phyloP scores from a whole-genome alignment of 2,888 invertebrate species.

The Colostygia pectinataria region DNA sequence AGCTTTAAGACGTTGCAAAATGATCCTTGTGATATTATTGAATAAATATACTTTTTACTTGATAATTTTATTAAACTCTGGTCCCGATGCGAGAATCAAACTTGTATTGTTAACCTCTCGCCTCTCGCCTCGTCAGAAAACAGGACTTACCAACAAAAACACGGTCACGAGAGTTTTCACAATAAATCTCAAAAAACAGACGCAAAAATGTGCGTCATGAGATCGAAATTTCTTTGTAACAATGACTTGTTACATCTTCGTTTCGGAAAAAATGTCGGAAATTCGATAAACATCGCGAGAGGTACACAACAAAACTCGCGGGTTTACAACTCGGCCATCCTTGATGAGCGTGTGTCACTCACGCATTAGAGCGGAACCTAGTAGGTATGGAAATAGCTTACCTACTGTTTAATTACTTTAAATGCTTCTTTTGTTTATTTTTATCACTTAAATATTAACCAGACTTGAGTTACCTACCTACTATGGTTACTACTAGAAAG shows the following conservation, averaged over 20 bases:
- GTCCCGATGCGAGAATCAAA: no score
- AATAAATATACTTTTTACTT: no score
- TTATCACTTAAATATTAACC: no score
- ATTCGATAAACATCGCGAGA: slow-evolving; percentile 42
- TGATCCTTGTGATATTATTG: no score
- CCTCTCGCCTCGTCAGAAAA: background rate
- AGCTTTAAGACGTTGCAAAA: no score
- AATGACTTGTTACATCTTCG: slow-evolving; percentile 33
- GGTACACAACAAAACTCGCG: background rate
- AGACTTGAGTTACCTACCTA: no score
- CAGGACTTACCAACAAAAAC: background rate
- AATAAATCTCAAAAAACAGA: slow-evolving; percentile 14
- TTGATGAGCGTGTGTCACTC: slow-evolving; percentile 15
- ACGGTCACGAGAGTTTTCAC: background rate
- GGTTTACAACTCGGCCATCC: background rate
- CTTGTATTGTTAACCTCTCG: no score
- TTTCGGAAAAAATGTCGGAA: slow-evolving; percentile 40
- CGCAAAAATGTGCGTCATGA: slow-evolving; percentile 21
- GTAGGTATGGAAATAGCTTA: background rate
- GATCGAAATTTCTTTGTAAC: slow-evolving; percentile 17
- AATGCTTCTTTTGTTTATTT: no score
- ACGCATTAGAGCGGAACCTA: slow-evolving; percentile 14
- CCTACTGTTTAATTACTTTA: no score
- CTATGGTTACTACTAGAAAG: no score
- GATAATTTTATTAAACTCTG: no score